Base-by-base conservation (phyloP, 2,888 invertebrate species). In the Zelleria hepariella region DNA sequence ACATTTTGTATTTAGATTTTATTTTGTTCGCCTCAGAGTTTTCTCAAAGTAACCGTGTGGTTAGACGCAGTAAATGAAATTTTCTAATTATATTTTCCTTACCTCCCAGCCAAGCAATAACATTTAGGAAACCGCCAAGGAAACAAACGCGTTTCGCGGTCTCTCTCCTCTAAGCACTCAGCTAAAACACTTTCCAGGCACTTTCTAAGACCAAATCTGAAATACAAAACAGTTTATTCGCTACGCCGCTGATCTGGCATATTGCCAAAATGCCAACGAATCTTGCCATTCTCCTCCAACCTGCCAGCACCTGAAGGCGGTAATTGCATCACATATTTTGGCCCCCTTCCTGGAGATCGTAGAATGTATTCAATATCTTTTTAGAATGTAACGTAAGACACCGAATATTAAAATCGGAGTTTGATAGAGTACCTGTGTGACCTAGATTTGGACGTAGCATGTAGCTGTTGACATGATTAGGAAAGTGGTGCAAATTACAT, bases 281-380 rank as follows among this genome's bases (percentile, higher is more conserved):
- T 57, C 57, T 60, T 24, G 57, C 24, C 52, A 52, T 58, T 27
- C 57, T 7, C 20, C 57, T 52, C 56, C 20, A 24, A 23, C 58
- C 64, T 62, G 68, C 67, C 69, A 67, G 72, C 75, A 76, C 75
- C 75, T 74, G 73, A 60, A 68, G 64, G 64, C 65, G 65, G 67
- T 72, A 74, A 75, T 76, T 75, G 69, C 69, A 66, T 68, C 65
- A 64, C 69, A 70, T 68, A 72, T 73, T 71, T 73, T 66, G 66
- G 64, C 64, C 64, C 63, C 64, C 65, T 57, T 59, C 63, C 60
- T 51, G 51, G 51, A 51, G 48, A 48, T 57, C 20, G 47, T 26
- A 15, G 55, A 21, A 57, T 57, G 24, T 57, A 48, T 57, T 57
- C 57, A 57, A 57, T 57, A 57, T 57, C 47, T 57, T 48, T 47